Base-by-base conservation (phyloP, 1,140 invertebrate genomes). In the Plodia interpunctella region DNA sequence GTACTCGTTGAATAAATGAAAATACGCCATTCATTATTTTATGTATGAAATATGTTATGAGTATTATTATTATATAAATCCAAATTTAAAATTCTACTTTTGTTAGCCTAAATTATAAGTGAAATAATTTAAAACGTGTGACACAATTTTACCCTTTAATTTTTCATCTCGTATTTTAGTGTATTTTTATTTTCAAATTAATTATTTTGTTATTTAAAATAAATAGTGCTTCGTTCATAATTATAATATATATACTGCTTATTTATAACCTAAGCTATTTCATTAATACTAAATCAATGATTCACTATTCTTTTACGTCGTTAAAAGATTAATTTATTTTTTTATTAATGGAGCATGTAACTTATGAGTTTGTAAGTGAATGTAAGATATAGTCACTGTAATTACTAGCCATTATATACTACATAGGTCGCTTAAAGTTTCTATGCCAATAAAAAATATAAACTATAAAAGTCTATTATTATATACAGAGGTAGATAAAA, bases 401-500 rank as follows among this genome's bases (percentile, higher is more conserved):
- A 83, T 75, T 82, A 76, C 57, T 72, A 74, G 65, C 67, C 66
- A 74, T 78, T 73, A 74, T 74, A 63, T 75, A 70, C 65, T 72
- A 81, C 63, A 74, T 84, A 85, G 79, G 63, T 76, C 68, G 86
- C 82, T 88, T 87, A 79, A 84, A 79, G 66, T 86, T 85, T 88
- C 75, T 86, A 85, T 88, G 83, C 82, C 68, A 87, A 85, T 88
- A 87, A 88, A 86, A 66, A 68, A 59, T 68, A 78, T 76, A 66
- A 82, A 66, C 70, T 76, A 65, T 73, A 66, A 65, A 61, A 64
- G 60, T 59, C 55, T 81, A 70, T 80, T 77, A 74, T 79, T 84
- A 68, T 63, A 58, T 57, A 55, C 49, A 60, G 52, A 52, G 56
- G 57, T 55, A 59, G 28, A 59, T 28, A 13, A 53, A 18, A 25